Conservation (phyloP, 1,140 invertebrate genomes). For the Cydia pomonella region DNA sequence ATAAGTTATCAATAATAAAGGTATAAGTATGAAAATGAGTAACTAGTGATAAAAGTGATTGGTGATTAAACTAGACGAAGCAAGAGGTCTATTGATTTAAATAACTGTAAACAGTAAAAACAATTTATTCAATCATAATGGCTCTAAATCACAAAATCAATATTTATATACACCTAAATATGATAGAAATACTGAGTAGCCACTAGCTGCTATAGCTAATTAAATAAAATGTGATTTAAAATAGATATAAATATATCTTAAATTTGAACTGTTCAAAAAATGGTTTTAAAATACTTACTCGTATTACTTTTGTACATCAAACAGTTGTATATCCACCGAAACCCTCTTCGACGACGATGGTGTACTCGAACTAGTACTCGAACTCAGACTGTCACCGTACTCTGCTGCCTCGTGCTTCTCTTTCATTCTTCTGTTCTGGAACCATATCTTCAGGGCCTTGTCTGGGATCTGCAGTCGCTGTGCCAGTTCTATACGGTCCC, state of each 20-base stretch:
- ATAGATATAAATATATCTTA: too few relatives aligned
- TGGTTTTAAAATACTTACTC: background rate
- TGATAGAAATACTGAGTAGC: background rate
- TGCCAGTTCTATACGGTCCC: slow-evolving; percentile 96
- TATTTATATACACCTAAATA: background rate
- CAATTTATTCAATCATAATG: background rate
- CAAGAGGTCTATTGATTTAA: background rate
- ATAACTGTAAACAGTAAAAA: background rate
- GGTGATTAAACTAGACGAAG: too few relatives aligned
- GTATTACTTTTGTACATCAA: background rate
- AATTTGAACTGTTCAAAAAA: too few relatives aligned
- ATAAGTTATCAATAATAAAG: too few relatives aligned
- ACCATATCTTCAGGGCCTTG: slow-evolving; percentile 98
- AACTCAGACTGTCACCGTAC: background rate
- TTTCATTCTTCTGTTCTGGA: slow-evolving; percentile 98
- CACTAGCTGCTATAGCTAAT: too few relatives aligned
- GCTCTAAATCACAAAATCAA: background rate
- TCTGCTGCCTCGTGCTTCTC: slow-evolving; percentile 92
- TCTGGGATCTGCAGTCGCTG: slow-evolving; percentile 95
- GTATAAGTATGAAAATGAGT: too few relatives aligned
- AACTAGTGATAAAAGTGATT: too few relatives aligned
- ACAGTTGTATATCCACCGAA: background rate
- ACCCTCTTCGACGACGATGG: background rate
- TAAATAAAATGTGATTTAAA: too few relatives aligned
- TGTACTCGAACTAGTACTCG: too few relatives aligned